Base-by-base conservation (phyloP, 2,113 vertebrate species). In the Thalassoma bifasciatum region DNA sequence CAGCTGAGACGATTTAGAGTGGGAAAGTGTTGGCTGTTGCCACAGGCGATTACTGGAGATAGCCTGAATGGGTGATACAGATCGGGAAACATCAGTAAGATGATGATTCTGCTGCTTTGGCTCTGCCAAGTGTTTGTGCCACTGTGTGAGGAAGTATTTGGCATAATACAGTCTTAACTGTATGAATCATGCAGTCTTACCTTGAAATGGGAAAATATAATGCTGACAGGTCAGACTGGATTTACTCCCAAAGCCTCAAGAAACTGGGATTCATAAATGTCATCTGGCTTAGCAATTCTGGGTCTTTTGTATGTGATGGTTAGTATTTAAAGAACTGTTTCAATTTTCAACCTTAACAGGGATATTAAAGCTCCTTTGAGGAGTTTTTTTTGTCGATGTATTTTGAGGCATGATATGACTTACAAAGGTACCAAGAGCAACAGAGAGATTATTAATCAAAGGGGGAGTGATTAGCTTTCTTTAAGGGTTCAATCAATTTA, bases 1-100 rank as follows among this genome's bases (percentile, higher is more conserved):
- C 89, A 90, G 87, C 81, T 61, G 40, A 58, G 72, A 66, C 58
- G 64, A 89, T 92, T 86, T 86, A 63, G 77, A 83, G 81, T 44
- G 71, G 73, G 66, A 79, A 68, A 79, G 80, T 82, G 83, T 84
- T 30, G 49, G 76, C 74, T 85, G 75, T 91, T 91, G 86, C 82
- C 87, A 82, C 52, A 79, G 88, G 78, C 84, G 78, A 88, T 90
- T 70, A 51, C 82, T 52, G 73, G 54, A 56, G 75, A 67, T 74
- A 67, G 68, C 62, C 76, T 69, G 61, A 90, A 91, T 73, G 78
- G 82, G 82, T 82, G 76, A 88, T 80, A 76, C 79, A 70, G 57
- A 78, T 89, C 84, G 84, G 72, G 81, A 67, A 65, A 56, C 68
- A 75, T 86, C 83, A 82, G 50, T 40, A 61, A 83, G 75, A 84